A percentile compares a stretch with the other conserved stretches of the same genome.
phyloP scores from a whole-genome alignment of 1,140 invertebrate genomes.

The Periplaneta americana region DNA sequence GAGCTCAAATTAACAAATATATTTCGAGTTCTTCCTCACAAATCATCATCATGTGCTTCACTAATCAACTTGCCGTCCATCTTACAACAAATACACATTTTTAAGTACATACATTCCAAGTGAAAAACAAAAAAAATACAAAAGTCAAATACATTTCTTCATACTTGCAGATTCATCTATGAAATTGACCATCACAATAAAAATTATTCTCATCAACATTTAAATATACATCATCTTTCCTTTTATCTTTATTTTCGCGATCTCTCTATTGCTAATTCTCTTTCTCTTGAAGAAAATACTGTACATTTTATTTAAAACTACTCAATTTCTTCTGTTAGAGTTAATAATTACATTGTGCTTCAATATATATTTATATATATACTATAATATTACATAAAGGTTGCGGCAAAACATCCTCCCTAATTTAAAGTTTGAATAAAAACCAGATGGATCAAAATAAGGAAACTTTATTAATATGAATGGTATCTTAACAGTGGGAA shows the following conservation, averaged over 20 bases:
- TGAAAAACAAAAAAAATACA: background rate
- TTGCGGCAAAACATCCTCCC: no score
- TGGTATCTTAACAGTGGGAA: no score
- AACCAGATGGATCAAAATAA: no score
- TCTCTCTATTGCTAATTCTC: background rate
- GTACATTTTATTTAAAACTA: background rate
- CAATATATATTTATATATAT: background rate
- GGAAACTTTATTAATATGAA: no score
- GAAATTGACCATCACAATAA: background rate
- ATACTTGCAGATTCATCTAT: background rate
- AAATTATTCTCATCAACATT: background rate
- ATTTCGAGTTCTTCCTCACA: background rate
- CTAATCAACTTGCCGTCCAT: no score
- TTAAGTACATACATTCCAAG: background rate
- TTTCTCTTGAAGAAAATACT: background rate
- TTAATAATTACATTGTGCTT: background rate
- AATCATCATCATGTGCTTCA: background rate
- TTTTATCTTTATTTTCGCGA: no score
- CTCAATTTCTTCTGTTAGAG: background rate
- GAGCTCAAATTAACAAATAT: no score
- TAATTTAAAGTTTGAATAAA: no score
- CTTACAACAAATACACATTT: background rate
- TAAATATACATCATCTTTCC: background rate
- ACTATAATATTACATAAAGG: background rate
- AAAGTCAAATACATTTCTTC: background rate